phyloP scores from a whole-genome alignment of 1,140 invertebrate genomes.

The Argopecten irradians region DNA sequence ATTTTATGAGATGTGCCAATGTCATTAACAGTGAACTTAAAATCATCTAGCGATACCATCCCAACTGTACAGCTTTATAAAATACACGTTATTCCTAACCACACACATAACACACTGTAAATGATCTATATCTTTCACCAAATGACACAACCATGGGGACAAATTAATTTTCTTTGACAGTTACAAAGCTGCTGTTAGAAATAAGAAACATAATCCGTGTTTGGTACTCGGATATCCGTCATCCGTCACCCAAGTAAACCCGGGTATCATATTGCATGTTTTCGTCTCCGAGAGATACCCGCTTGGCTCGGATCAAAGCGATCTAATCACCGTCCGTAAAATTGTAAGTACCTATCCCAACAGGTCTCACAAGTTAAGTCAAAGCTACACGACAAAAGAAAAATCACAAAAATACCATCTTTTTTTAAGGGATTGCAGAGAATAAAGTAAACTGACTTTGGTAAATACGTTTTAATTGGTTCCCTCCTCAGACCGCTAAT shows the following conservation, averaged over 20 bases:
- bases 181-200: not conserved
- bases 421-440: not conserved
- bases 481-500: not conserved
- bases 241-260: not conserved
- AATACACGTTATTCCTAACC: no score
- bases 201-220: constrained; percentile 15
- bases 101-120: not conserved
- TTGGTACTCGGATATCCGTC: not conserved
- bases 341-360: not conserved
- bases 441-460: constrained; percentile 1
- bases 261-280: not conserved
- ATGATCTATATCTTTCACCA: not conserved
- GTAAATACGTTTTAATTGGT: not conserved
- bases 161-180: constrained; percentile 23
- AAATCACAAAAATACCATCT: not conserved
- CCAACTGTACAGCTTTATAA: no score
- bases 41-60: no score
- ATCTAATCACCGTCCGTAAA: not conserved
- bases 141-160: not conserved
- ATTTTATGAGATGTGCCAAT: no score
- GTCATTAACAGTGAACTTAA: no score
- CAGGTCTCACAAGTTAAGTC: not conserved
- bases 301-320: not conserved
- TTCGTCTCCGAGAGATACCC: not conserved
- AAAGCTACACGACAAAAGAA: not conserved